Conservation (phyloP, 2,113 vertebrate species). For the Panthera leo region DNA sequence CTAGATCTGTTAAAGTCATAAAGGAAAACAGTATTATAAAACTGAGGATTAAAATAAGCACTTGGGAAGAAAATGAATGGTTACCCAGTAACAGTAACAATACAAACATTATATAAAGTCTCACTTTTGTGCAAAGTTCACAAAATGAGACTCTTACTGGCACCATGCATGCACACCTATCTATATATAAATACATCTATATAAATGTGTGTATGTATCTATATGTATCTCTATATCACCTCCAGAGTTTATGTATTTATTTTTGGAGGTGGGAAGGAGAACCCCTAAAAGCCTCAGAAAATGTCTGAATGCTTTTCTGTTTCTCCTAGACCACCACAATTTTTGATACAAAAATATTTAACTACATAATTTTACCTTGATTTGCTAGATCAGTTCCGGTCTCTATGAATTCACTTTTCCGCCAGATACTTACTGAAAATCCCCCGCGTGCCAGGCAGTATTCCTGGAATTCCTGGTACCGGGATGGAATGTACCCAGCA, state of each 20-base stretch:
- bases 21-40: slow-evolving; percentile 1
- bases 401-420: background rate
- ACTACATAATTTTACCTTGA: background rate
- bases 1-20: background rate
- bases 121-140: slow-evolving; percentile 1
- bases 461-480: background rate
- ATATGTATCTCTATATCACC: background rate
- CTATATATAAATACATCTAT: too few relatives aligned
- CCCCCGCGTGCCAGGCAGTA: background rate
- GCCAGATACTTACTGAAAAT: background rate
- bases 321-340: background rate
- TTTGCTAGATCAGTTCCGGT: background rate
- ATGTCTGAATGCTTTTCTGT: background rate
- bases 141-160: background rate
- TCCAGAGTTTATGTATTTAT: background rate
- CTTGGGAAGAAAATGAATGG: background rate
- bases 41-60: background rate
- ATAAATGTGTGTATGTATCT: too few relatives aligned
- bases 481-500: background rate
- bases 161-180: background rate
- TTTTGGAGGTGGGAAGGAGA: background rate
- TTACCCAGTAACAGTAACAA: background rate
- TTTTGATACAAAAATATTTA: background rate
- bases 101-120: background rate
- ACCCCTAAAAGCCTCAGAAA: background rate